Percentiles rank a stretch among this genome's conserved stretches.
Conservation (phyloP, 2,113 vertebrate species). For the Ancistrus triradiatus region DNA sequence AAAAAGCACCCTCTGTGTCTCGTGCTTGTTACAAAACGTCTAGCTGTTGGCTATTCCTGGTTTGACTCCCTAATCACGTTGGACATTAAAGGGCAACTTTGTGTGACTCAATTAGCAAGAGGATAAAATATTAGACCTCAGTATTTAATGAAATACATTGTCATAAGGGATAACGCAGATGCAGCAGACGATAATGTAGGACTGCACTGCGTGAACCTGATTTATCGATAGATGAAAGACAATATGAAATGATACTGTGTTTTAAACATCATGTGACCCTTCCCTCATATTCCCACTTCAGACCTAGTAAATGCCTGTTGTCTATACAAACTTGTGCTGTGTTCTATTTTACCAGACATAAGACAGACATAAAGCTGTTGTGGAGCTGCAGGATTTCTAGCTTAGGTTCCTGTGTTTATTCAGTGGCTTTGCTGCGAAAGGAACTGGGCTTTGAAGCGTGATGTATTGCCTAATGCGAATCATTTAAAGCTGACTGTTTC, state of each 20-base stretch:
- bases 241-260: conserved; percentile 19
- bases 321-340: not conserved
- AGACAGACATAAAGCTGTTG: conserved; percentile 12
- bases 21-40: conserved; percentile 5
- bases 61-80: conserved; percentile 9
- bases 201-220: conserved; percentile 5
- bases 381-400: not conserved
- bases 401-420: conserved; percentile 5
- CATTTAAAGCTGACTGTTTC: conserved; percentile 13
- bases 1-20: no score
- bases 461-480: not conserved
- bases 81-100: conserved; percentile 3
- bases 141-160: not conserved
- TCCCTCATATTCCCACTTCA: not conserved
- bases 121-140: no score
- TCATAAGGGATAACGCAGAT: not conserved
- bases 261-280: conserved; percentile 4
- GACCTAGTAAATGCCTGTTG: conserved; percentile 9
- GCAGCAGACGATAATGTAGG: not conserved
- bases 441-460: not conserved
- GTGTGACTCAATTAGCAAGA: not conserved
- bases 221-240: conserved; percentile 3
- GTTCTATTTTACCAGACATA: conserved; percentile 5
- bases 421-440: conserved; percentile 6
- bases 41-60: conserved; percentile 11